Percentiles rank a stretch among this genome's conserved stretches.
phyloP scores from a whole-genome alignment of 2,888 invertebrate genomes.

The Himalopsyche tibetana region DNA sequence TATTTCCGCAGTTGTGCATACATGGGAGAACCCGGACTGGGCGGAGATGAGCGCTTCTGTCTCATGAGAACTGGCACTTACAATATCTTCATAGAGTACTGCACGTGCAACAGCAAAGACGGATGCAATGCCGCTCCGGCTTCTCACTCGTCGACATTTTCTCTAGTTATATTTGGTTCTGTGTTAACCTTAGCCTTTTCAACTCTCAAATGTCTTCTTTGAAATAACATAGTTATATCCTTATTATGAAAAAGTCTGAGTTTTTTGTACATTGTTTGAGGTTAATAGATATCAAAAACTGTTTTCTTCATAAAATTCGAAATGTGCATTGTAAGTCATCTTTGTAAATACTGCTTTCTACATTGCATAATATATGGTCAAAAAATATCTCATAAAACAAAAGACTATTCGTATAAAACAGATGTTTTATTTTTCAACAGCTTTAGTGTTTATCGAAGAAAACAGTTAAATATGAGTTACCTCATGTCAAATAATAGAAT shows the following conservation, averaged over 20 bases:
- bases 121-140: conserved; percentile 82
- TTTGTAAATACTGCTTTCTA: not conserved
- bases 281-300: not conserved
- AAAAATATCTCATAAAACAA: too few species aligned
- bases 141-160: conserved; percentile 17
- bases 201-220: conserved; percentile 4
- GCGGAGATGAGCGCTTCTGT: conserved; percentile 93
- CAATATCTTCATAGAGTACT: conserved; percentile 95
- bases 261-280: not conserved
- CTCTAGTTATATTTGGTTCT: conserved; percentile 32
- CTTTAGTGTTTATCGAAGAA: not conserved
- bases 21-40: conserved; percentile 92
- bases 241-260: conserved; percentile 11
- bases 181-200: not conserved
- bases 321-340: not conserved
- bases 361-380: too few species aligned
- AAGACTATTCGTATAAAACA: too few species aligned
- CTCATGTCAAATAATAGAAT: not conserved
- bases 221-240: not conserved
- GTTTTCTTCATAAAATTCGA: not conserved
- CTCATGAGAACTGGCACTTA: conserved; percentile 93
- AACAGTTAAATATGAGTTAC: not conserved
- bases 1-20: conserved; percentile 93
- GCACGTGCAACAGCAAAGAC: conserved; percentile 94
- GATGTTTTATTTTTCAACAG: too few species aligned